These are phyloP conservation scores for Psylliodes chrysocephalus DNA, from an alignment of 2,888 invertebrate genomes.

Conservation along the genomic window DNA sequence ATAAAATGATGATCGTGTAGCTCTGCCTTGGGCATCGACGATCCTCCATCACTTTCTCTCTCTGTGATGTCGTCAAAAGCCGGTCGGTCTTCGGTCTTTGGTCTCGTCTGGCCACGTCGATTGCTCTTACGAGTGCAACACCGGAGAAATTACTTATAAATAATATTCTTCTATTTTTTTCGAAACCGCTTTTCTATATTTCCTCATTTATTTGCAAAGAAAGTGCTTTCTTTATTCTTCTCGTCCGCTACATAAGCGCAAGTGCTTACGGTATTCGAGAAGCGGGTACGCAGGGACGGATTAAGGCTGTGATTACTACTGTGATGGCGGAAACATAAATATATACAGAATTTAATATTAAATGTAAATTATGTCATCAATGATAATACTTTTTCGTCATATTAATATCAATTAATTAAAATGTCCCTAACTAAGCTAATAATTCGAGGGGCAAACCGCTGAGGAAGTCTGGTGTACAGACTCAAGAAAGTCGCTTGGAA, in stretches of 20 bases:
- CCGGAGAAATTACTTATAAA: constrained; percentile 17
- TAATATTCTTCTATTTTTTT: constrained; percentile 26
- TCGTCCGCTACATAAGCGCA: neutral
- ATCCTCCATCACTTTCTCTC: constrained; percentile 22
- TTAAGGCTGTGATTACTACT: too few relatives aligned
- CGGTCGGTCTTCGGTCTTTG: too few relatives aligned
- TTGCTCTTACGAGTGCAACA: neutral
- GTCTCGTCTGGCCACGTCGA: neutral
- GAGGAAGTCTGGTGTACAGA: too few relatives aligned
- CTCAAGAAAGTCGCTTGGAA: too few relatives aligned
- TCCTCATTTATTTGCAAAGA: constrained; percentile 35
- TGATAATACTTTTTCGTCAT: too few relatives aligned
- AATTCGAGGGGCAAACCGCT: too few relatives aligned
- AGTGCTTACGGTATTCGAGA: neutral
- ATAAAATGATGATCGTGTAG: too few relatives aligned
- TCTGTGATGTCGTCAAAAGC: constrained; percentile 3
- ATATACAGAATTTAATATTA: too few relatives aligned
- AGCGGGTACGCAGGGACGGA: neutral
- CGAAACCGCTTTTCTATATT: constrained; percentile 26
- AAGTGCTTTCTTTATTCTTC: constrained; percentile 28
- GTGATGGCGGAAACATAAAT: too few relatives aligned
- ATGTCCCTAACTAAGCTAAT: too few relatives aligned
- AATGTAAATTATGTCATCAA: too few relatives aligned
- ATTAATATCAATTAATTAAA: too few relatives aligned
- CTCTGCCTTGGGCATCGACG: neutral